A percentile compares a stretch with the other conserved stretches of the same genome.
These are phyloP conservation scores for Elephas maximus DNA, from an alignment of 2,113 vertebrate species.

Conservation along the genomic window DNA sequence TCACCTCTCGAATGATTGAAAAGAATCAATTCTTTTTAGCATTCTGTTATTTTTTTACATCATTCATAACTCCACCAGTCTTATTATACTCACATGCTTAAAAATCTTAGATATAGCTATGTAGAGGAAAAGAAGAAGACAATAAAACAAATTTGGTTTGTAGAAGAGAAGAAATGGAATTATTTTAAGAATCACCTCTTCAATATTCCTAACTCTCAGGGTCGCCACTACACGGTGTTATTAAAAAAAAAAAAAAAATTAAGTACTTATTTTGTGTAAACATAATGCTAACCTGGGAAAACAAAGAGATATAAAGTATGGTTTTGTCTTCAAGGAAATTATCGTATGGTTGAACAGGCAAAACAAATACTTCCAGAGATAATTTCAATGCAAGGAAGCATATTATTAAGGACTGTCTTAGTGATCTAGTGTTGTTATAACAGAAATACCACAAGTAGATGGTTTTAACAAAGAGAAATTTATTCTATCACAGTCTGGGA, in stretches of 20 bases:
- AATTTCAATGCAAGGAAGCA: not conserved
- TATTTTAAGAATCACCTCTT: not conserved
- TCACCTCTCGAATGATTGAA: not conserved
- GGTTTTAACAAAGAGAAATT: too few species aligned
- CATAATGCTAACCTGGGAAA: not conserved
- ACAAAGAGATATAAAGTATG: not conserved
- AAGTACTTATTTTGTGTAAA: not conserved
- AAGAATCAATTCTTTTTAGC: not conserved
- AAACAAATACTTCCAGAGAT: not conserved
- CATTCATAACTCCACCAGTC: not conserved
- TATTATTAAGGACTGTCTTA: not conserved
- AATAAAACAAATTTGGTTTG: not conserved
- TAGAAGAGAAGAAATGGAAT: not conserved
- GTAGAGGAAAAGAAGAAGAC: not conserved
- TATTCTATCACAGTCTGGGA: too few species aligned
- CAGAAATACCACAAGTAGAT: too few species aligned
- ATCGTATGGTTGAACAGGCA: not conserved
- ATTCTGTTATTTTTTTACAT: not conserved
- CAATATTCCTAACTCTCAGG: not conserved
- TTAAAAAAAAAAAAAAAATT: not conserved
- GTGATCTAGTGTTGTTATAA: too few species aligned
- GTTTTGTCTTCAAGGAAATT: not conserved
- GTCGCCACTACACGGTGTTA: not conserved
- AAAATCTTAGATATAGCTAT: not conserved
- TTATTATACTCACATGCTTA: constrained; percentile 1